phyloP scores from a whole-genome alignment of 2,888 invertebrate species.

The Acronicta psi region DNA sequence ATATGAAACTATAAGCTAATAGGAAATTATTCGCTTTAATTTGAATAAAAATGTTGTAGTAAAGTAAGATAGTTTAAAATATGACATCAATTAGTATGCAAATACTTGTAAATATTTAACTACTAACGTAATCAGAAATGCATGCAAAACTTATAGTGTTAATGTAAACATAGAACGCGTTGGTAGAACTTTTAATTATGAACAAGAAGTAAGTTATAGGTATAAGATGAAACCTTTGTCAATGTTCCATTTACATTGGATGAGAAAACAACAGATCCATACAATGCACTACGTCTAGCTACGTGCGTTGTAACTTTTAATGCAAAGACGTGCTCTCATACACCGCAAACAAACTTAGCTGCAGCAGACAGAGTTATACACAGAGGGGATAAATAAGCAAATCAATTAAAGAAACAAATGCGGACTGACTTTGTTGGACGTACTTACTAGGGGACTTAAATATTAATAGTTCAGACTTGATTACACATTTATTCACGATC shows the following conservation, averaged over 20 bases:
- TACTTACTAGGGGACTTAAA: conserved; percentile 36
- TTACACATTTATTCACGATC: conserved; percentile 43
- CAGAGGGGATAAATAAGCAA: conserved; percentile 40
- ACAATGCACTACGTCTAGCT: conserved; percentile 27
- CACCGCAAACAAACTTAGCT: conserved; percentile 45
- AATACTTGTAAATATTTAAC: conserved; percentile 15
- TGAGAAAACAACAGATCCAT: conserved; percentile 30
- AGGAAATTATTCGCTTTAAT: not conserved
- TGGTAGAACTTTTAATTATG: not conserved
- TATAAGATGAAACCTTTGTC: conserved; percentile 27
- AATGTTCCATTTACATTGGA: conserved; percentile 25
- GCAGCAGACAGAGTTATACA: conserved; percentile 39
- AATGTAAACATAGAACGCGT: conserved; percentile 6
- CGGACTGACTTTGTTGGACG: conserved; percentile 28
- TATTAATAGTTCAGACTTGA: conserved; percentile 27
- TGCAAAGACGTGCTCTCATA: conserved; percentile 33
- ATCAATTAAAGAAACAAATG: conserved; percentile 42
- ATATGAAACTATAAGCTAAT: not conserved
- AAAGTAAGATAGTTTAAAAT: not conserved
- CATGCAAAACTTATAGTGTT: conserved; percentile 2
- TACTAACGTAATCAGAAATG: conserved; percentile 8
- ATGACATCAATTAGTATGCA: conserved; percentile 14
- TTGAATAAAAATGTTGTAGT: not conserved
- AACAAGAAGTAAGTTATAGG: too few species aligned
- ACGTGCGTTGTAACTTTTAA: conserved; percentile 31